Conservation (phyloP, 2,113 vertebrate genomes). For the Cyanoliseus patagonus region DNA sequence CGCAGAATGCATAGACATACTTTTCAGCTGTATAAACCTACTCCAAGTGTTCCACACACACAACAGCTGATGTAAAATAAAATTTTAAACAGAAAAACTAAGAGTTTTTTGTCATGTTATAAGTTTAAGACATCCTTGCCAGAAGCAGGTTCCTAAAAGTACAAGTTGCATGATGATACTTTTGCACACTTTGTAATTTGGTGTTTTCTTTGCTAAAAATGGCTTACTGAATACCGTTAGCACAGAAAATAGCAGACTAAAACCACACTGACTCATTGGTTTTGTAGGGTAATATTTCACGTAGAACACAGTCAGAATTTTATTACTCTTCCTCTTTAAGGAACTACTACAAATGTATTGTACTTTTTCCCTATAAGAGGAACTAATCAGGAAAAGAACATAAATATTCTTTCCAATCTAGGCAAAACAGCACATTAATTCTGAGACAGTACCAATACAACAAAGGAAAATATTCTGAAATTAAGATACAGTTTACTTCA, state of each 20-base stretch:
- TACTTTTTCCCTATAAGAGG: background rate
- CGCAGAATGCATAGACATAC: background rate
- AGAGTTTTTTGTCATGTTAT: background rate
- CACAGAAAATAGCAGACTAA: constrained; percentile 44
- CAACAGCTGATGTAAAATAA: background rate
- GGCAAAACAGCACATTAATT: constrained; percentile 17
- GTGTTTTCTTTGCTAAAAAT: constrained; percentile 56
- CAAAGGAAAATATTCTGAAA: constrained; percentile 13
- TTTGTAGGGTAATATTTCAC: constrained; percentile 11
- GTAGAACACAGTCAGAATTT: background rate
- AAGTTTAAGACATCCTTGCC: background rate
- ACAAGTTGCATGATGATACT: background rate
- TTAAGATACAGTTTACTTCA: constrained; percentile 42
- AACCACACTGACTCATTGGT: constrained; percentile 7
- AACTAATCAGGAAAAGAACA: background rate
- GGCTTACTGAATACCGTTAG: constrained; percentile 45
- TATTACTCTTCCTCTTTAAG: constrained; percentile 7
- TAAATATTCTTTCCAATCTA: background rate
- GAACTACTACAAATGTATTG: background rate
- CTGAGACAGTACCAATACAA: background rate
- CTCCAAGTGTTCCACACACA: background rate
- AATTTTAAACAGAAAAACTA: background rate
- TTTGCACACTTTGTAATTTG: constrained; percentile 52
- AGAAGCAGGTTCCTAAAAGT: constrained; percentile 34
- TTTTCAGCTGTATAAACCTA: background rate